Evolutionary conservation across 2,888 invertebrate genomes (phyloP), one percentile per base, ranked within the genome.

Genomic region (Hypomecis atomaria): DNA sequence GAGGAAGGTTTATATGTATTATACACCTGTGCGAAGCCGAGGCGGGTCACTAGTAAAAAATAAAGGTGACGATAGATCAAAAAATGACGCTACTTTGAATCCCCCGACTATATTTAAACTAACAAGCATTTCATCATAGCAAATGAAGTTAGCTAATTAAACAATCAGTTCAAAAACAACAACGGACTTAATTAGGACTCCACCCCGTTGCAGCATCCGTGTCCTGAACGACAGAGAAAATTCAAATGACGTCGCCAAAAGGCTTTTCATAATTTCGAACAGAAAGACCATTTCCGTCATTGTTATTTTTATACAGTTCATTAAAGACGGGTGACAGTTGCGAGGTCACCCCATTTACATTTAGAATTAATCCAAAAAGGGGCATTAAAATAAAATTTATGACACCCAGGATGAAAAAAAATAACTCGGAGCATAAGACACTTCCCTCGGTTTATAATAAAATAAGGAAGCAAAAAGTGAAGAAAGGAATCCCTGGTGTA

Each of bases 341-440:
- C 74, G 69, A 76, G 76, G 78, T 76, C 78, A 73, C 68, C 70
- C 74, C 79, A 87, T 89, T 89, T 84, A 79, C 84, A 84, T 86
- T 86, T 80, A 74, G 75, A 83, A 86, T 83, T 84, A 84, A 84
- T 78, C 81, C 76, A 40, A 67, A 78, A 81, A 84, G 78, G 76
- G 76, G 76, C 76, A 80, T 79, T 80, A 78, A 82, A 86, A 85
- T 81, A 79, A 82, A 86, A 87, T 88, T 87, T 86, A 88, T 86
- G 82, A 80, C 78, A 76, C 80, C 78, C 81, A 70, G 79, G 82
- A 84, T 82, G 23, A 23, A 62, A 85, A 87, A 84, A 87, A 85
- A 86, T 77, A 79, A 80, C 79, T 79, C 67, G 65, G 69, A 80
- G 71, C 80, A 79, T 84, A 85, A 85, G 86, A 85, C 83, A 83